Base-by-base conservation (phyloP, 1,140 invertebrate species). In the Bombus polaris region DNA sequence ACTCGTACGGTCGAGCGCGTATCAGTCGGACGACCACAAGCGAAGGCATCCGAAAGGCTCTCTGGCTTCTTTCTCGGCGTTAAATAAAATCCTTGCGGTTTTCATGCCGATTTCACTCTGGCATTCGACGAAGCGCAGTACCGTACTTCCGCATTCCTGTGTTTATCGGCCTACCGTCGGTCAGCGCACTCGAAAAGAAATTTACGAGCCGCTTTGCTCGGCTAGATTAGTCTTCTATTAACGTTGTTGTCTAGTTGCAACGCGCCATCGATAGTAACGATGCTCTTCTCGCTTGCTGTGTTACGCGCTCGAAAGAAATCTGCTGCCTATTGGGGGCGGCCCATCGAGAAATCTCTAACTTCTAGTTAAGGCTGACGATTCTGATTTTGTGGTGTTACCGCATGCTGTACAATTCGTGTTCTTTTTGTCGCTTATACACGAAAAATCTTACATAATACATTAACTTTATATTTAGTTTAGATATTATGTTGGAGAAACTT, bases 61-160 rank as follows among this genome's bases (percentile, higher is more conserved):
- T 32, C 22, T 39, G 80, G 68, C 70, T 90, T 81, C 76, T 75
- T 88, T 87, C 83, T 12, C 44, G 76, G 89, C 59, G 89, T 90
- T 83, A 88, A 90, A 90, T 90, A 90, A 90, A 90, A 90, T 90
- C 81, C 74, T 90, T 86, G 89, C 83, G 89, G 89, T 90, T 86
- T 90, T 86, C 89, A 90, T 88, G 89, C 89, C 77, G 89, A 90
- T 90, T 90, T 90, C 89, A 90, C 89, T 90, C 81, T 25, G 81
- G 80, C 81, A 83, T 90, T 90, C 88, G 89, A 80, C 89, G 89
- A 88, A 86, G 86, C 83, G 83, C 89, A 70, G 72, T 68, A 72
- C 47, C 76, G 79, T 42, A 74, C 80, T 90, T 90, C 89, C 89
- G 89, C 89, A 90, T 90, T 90, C 89, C 81, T 32, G 35, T 62